Conservation (phyloP, 2,113 vertebrate genomes). For the Sclerurus mexicanus region DNA sequence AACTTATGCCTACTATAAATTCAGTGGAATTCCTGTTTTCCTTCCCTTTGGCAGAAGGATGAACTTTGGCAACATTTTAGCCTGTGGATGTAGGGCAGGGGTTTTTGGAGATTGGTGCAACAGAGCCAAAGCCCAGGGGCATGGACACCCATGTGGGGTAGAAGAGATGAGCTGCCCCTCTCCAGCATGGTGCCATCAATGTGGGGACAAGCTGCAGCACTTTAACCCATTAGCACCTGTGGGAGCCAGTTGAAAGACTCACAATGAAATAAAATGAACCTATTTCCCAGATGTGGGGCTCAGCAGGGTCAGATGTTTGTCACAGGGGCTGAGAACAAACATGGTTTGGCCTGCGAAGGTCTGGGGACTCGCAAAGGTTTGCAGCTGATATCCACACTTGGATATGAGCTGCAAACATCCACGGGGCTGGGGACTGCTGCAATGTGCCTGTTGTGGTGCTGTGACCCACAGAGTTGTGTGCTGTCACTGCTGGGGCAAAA, state of each 20-base stretch:
- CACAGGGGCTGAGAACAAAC: not conserved
- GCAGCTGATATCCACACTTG: too few relatives aligned
- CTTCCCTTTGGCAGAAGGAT: not conserved
- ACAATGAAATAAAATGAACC: not conserved
- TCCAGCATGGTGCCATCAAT: not conserved
- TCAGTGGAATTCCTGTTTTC: not conserved
- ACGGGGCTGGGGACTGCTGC: accelerated
- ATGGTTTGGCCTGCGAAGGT: not conserved
- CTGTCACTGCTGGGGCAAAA: accelerated
- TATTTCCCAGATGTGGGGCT: not conserved
- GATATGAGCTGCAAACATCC: not conserved
- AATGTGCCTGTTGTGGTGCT: accelerated
- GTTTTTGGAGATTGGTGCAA: accelerated
- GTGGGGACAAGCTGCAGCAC: not conserved
- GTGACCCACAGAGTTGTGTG: accelerated
- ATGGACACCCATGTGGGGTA: accelerated
- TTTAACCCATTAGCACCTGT: not conserved
- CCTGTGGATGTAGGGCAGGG: accelerated
- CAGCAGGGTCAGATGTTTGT: not conserved
- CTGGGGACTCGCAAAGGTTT: accelerated
- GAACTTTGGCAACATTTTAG: not conserved
- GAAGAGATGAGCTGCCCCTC: not conserved
- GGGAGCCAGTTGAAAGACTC: not conserved
- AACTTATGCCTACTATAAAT: not conserved
- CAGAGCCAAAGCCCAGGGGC: not conserved